Evolutionary conservation across 2,113 vertebrate species (phyloP).

Genomic region (Calidris pygmaea): DNA sequence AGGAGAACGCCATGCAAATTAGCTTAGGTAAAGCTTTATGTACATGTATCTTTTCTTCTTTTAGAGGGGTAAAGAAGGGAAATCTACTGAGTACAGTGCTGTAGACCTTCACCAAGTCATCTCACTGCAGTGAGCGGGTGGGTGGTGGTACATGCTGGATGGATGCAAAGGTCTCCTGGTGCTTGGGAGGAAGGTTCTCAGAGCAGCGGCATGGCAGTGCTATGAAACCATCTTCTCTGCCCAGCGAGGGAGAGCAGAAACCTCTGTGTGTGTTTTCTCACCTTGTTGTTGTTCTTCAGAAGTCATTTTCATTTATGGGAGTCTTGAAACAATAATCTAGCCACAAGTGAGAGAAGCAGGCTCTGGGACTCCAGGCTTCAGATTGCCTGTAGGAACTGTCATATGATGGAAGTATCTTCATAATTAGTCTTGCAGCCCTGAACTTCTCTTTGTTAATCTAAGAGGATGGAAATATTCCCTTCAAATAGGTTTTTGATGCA

Average conservation of each 20-base stretch:
- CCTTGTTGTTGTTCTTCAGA: background rate
- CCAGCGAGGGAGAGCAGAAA: background rate
- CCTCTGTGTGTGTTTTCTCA: background rate
- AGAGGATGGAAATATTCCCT: background rate
- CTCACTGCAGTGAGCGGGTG: background rate
- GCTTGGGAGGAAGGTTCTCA: background rate
- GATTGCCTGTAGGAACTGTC: background rate
- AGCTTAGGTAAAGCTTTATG: background rate
- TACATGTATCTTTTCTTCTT: background rate
- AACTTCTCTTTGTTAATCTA: background rate
- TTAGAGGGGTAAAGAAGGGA: background rate
- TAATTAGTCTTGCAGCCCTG: background rate
- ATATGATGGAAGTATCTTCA: background rate
- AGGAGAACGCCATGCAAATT: constrained; percentile 25
- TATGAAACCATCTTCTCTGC: background rate
- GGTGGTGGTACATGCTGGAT: background rate
- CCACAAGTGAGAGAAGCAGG: background rate
- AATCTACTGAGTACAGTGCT: background rate
- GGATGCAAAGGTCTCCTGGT: background rate
- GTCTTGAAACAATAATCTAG: background rate
- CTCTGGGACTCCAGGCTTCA: background rate
- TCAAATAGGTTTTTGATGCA: background rate
- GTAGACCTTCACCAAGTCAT: background rate
- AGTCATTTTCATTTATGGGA: background rate
- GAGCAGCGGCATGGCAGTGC: background rate